Evolutionary conservation across 37 sponge, comb jelly and placozoan species (phyloP), one percentile per base, ranked within the genome.

Genomic region (Crambe crambe): DNA sequence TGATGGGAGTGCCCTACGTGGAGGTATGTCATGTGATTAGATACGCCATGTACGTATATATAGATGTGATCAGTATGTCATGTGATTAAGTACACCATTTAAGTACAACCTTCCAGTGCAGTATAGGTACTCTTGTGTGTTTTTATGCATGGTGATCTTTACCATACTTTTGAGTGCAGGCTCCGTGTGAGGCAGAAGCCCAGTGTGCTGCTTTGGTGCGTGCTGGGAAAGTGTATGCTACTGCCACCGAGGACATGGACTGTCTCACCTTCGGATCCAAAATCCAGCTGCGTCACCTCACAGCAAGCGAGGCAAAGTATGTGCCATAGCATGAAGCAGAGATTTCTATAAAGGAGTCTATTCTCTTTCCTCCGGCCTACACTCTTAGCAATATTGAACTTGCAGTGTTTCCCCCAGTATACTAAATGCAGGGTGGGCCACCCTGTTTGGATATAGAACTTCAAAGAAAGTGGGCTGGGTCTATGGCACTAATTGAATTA

Each of bases 171-270:
- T 47, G 1, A 22, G 51, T 47, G 51, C 56, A 94, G 90, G 99
- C 99, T 17, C 99, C 99, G 1, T 96, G 96, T 84, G 99, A 98
- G 65, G 99, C 99, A 37, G 99, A 98, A 74, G 96, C 99, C 18
- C 99, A 98, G 83, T 98, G 99, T 92, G 99, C 99, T 23, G 95
- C 82, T 5, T 57, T 98, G 70, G 93, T 87, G 23, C 93, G 87
- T 64, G 80, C 83, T 43, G 99, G 97, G 22, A 74, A 80, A 83
- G 97, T 91, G 40, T 98, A 80, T 82, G 99, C 90, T 42, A 89
- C 93, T 38, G 99, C 96, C 1, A 98, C 97, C 18, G 99, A 98
- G 58, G 99, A 98, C 70, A 98, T 98, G 99, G 99, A 98, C 73
- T 83, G 91, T 25, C 87, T 98, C 37, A 98, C 99, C 6, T 98